Conservation (phyloP, 2,113 vertebrate genomes). For the Gallinago media region DNA sequence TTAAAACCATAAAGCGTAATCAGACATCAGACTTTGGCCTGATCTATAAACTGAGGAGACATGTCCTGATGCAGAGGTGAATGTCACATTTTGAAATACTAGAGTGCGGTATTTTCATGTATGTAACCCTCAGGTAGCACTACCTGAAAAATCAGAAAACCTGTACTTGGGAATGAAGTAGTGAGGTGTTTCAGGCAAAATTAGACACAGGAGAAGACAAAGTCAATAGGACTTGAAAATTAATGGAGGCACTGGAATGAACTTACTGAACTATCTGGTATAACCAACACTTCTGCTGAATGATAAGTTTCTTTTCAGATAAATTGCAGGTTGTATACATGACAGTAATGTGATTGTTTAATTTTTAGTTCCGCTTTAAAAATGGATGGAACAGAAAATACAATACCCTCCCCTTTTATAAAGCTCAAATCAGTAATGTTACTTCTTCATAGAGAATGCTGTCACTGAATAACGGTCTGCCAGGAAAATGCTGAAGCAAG, state of each 20-base stretch:
- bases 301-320: background rate
- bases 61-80: background rate
- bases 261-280: background rate
- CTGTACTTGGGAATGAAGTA: background rate
- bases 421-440: background rate
- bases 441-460: background rate
- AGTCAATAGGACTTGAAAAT: background rate
- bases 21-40: background rate
- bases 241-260: background rate
- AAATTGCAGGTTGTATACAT: background rate
- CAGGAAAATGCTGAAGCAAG: constrained; percentile 45
- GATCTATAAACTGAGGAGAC: background rate
- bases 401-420: background rate
- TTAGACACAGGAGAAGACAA: background rate
- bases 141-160: background rate
- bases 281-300: background rate
- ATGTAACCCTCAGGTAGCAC: background rate
- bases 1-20: background rate
- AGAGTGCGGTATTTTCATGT: fast-evolving
- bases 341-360: background rate
- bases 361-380: background rate
- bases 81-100: background rate
- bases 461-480: background rate
- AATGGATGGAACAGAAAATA: background rate
- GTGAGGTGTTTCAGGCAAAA: background rate